Evolutionary conservation across 2,888 invertebrate genomes (phyloP).

Genomic region (Arrhopalites spinosus): DNA sequence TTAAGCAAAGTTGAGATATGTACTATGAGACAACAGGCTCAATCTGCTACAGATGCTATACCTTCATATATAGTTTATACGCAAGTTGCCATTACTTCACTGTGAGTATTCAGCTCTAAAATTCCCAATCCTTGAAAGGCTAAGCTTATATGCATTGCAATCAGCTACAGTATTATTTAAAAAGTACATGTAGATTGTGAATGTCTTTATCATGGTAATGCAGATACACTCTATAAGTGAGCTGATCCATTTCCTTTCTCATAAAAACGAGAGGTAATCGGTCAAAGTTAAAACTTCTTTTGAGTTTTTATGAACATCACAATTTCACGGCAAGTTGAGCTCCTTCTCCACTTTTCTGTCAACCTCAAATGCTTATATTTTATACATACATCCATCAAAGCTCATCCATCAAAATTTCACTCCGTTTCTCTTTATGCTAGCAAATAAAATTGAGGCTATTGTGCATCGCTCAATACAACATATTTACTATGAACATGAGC

Average conservation of each 20-base stretch:
- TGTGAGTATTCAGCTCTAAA: too few species aligned
- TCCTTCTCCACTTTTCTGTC: background rate
- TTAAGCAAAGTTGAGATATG: background rate
- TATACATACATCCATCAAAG: background rate
- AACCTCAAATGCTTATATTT: background rate
- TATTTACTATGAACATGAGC: too few species aligned
- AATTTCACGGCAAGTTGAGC: background rate
- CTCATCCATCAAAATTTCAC: conserved; percentile 11
- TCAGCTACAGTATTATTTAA: too few species aligned
- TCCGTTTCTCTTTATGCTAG: background rate
- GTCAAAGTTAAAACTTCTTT: conserved; percentile 10
- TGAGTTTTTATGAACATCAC: conserved; percentile 1
- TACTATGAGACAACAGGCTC: background rate
- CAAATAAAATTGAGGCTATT: background rate
- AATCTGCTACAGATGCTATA: background rate
- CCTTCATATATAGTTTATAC: too few species aligned
- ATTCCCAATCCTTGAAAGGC: too few species aligned
- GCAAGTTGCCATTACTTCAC: too few species aligned
- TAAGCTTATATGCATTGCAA: too few species aligned
- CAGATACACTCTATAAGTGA: too few species aligned
- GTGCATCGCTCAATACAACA: background rate
- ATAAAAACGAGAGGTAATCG: background rate
- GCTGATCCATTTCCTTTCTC: too few species aligned
- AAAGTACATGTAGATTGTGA: too few species aligned
- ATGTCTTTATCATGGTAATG: too few species aligned